A percentile compares a stretch with the other conserved stretches of the same genome.
Conservation (phyloP, 2,797 vertebrate species). For the Aplochiton taeniatus region DNA sequence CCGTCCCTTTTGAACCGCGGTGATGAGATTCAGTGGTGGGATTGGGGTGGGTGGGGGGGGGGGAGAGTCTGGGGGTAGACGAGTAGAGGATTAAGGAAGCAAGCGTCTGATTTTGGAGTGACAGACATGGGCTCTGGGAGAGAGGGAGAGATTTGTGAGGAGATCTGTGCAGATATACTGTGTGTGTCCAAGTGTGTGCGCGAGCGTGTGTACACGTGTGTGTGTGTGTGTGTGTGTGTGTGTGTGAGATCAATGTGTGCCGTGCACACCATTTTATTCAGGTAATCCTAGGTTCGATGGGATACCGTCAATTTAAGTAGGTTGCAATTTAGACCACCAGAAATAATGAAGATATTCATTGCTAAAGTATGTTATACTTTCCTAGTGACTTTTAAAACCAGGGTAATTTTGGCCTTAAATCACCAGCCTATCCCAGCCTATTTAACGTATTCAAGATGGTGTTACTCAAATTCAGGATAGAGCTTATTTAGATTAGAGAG, state of each 20-base stretch:
- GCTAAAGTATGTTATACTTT: too few relatives aligned
- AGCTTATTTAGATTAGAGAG: conserved; percentile 26
- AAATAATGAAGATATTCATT: too few relatives aligned
- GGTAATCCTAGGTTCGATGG: not conserved
- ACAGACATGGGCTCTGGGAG: conserved; percentile 43
- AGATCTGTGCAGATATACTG: conserved; percentile 28
- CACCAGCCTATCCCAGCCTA: not conserved
- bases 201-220: conserved; percentile 6
- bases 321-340: too few relatives aligned
- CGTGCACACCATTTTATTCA: not conserved
- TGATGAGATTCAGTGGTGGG: conserved; percentile 51
- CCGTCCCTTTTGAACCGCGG: conserved; percentile 27
- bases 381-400: not conserved
- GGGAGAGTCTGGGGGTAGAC: conserved; percentile 1
- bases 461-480: conserved; percentile 9
- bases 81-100: conserved; percentile 52
- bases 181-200: not conserved
- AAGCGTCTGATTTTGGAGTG: conserved; percentile 48
- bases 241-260: not conserved
- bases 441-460: not conserved
- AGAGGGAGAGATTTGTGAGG: conserved; percentile 36
- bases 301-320: not conserved
- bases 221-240: conserved; percentile 3
- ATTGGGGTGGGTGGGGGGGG: conserved; percentile 22
- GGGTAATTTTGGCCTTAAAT: conserved; percentile 2